These are phyloP conservation scores for Actenoides hombroni DNA, from an alignment of 2,113 vertebrate genomes.

Conservation along the genomic window DNA sequence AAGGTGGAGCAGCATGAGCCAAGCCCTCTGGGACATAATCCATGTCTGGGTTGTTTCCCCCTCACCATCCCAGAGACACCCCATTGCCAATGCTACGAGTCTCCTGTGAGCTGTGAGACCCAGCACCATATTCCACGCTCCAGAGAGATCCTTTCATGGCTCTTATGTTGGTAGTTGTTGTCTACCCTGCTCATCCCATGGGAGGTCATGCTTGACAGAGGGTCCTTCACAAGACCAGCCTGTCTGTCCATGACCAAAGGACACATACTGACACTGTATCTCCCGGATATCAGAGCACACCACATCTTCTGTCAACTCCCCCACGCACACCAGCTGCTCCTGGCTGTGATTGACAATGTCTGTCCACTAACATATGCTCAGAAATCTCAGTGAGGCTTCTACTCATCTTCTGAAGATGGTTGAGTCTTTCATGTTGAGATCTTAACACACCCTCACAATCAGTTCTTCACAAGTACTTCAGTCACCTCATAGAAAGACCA, in stretches of 20 bases:
- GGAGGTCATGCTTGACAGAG: neutral
- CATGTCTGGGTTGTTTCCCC: neutral
- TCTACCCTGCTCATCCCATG: neutral
- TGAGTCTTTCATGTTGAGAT: neutral
- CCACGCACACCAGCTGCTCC: slow-evolving; percentile 34
- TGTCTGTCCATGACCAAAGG: neutral
- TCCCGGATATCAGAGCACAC: neutral
- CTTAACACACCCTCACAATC: neutral
- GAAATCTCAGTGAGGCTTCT: neutral
- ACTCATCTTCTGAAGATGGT: neutral
- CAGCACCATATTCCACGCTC: neutral
- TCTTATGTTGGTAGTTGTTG: neutral
- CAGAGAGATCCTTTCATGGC: neutral
- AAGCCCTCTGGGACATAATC: neutral
- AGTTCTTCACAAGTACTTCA: neutral
- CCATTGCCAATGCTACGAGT: fast-evolving
- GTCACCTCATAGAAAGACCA: neutral
- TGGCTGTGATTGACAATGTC: neutral
- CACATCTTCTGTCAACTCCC: neutral
- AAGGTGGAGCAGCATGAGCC: neutral
- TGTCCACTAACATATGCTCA: neutral
- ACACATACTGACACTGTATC: neutral
- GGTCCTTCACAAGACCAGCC: neutral
- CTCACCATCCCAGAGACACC: neutral
- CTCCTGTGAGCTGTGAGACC: neutral